Percentiles rank a stretch among this genome's conserved stretches.
These are phyloP conservation scores for Pinctada fucata DNA, from an alignment of 2,888 invertebrate species.

Conservation along the genomic window DNA sequence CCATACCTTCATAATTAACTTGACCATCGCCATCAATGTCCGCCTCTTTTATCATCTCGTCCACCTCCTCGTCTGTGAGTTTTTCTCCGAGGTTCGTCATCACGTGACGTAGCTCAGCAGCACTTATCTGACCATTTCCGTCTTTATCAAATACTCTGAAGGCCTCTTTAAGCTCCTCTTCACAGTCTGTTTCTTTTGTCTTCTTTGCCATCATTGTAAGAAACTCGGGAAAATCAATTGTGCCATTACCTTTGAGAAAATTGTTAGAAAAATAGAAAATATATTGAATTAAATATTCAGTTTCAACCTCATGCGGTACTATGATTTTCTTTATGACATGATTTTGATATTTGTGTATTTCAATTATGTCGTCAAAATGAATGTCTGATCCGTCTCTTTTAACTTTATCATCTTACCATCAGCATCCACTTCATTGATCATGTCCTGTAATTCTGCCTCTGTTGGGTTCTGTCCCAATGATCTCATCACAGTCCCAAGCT, in stretches of 20 bases:
- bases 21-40: not conserved
- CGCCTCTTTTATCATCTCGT: not conserved
- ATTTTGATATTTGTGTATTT: too few relatives aligned
- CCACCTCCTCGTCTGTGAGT: slow-evolving; percentile 1
- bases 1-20: not conserved
- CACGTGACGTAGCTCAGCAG: slow-evolving; percentile 1
- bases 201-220: slow-evolving; percentile 19
- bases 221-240: not conserved
- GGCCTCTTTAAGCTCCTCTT: slow-evolving; percentile 38
- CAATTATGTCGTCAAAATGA: too few relatives aligned
- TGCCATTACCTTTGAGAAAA: not conserved
- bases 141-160: slow-evolving; percentile 20
- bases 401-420: not conserved
- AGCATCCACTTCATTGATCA: slow-evolving; percentile 1
- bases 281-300: too few relatives aligned
- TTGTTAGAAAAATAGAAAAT: too few relatives aligned
- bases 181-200: not conserved
- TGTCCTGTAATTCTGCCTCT: not conserved
- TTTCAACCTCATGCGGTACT: too few relatives aligned
- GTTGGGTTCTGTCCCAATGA: not conserved
- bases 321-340: too few relatives aligned
- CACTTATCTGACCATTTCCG: slow-evolving; percentile 15
- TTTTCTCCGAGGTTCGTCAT: not conserved
- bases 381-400: too few relatives aligned
- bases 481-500: not conserved